Base-by-base conservation (phyloP, 2,888 invertebrate species). In the Eurytoma adleriae region DNA sequence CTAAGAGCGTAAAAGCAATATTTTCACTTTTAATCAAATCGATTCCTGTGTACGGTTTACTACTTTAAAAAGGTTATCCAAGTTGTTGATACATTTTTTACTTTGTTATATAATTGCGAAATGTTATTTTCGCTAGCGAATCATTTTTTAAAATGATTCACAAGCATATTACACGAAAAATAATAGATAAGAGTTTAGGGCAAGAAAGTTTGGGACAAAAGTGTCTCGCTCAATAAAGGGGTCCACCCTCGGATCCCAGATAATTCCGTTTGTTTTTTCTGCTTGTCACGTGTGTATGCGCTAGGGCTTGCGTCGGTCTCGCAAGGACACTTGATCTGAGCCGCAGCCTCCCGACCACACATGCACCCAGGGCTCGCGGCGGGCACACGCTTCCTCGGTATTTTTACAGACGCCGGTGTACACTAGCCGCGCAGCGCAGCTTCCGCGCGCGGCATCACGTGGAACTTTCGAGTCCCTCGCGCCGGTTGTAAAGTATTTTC, bases 401-500 rank as follows among this genome's bases (percentile, higher is more conserved):
- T 80, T 80, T 80, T 77, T 80, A 78, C 59, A 69, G 71, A 10
- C 18, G 14, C 48, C 14, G 10, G 20, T n/a, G 48, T 62, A 48
- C 71, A 72, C 72, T 68, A 61, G 50, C 61, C 20, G 14, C 7
- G 52, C 20, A n/a, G 13, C 59, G 13, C 13, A 18, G 68, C 13
- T 24, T 20, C 7, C 12, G 52, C 50, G 57, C 54, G 64, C 40
- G 30, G 5, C 50, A 56, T 24, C 27, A 18, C 62, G 27, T 57
- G 78, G n/a, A 50, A 59, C 48, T 56, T 24, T 50, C 61, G 30
- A 56, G 54, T 56, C 69, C 40, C 40, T 24, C 64, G 20, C 56
- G 18, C 12, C 70, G 71, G 56, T 61, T 78, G 52, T 78, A 78
- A 78, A 81, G 74, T 81, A 81, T 81, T 81, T 82, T 82, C 79